Evolutionary conservation across 92 coral and sea anemone species (phyloP).

Genomic region (Scolanthus callimorphus): DNA sequence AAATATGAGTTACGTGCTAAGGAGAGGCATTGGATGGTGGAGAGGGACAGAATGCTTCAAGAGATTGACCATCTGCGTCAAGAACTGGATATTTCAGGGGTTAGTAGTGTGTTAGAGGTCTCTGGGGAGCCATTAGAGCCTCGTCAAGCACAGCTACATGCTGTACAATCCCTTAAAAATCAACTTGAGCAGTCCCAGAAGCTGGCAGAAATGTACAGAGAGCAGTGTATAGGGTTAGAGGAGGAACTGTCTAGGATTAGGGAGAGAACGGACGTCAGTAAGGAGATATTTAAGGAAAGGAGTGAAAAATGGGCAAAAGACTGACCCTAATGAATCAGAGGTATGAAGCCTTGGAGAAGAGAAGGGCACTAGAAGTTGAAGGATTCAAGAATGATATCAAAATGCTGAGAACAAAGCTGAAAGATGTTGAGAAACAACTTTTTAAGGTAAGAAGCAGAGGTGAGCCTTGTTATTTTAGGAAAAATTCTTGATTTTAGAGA

Average conservation of each 20-base stretch:
- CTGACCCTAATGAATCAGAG: constrained; percentile 84
- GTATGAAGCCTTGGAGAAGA: constrained; percentile 86
- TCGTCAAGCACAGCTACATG: constrained; percentile 80
- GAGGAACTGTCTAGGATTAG: constrained; percentile 90
- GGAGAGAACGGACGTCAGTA: constrained; percentile 94
- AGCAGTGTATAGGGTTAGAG: constrained; percentile 95
- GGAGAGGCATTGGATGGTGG: constrained; percentile 99
- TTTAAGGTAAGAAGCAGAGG: constrained; percentile 63
- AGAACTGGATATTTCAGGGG: constrained; percentile 75
- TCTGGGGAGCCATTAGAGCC: constrained; percentile 91
- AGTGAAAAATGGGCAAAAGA: constrained; percentile 89
- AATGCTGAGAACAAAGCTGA: constrained; percentile 84
- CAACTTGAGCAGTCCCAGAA: constrained; percentile 93
- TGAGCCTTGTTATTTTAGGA: no score
- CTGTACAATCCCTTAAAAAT: constrained; percentile 85
- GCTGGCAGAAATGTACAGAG: constrained; percentile 97
- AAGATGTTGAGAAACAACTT: constrained; percentile 91
- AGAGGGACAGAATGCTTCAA: constrained; percentile 75
- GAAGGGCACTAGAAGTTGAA: constrained; percentile 93
- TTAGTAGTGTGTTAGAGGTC: constrained; percentile 78
- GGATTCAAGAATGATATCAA: constrained; percentile 95
- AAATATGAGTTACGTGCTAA: constrained; percentile 93
- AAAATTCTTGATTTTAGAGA: no score
- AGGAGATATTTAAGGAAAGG: constrained; percentile 92
- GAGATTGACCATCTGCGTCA: constrained; percentile 86